A percentile compares a stretch with the other conserved stretches of the same genome.
Conservation (phyloP, 2,888 invertebrate genomes). For the Papilio gigon region DNA sequence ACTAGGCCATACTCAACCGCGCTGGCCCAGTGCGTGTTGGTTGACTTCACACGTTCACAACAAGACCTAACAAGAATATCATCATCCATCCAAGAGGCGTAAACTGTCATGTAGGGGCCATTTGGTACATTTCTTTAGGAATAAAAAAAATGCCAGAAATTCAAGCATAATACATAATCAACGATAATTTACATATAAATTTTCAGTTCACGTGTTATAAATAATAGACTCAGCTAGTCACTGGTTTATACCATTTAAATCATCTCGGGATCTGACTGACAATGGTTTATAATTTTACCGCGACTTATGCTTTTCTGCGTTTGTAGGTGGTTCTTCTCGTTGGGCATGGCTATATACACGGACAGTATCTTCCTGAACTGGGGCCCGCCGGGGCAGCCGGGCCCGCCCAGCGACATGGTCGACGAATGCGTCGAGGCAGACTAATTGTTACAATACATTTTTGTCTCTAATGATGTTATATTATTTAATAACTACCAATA, state of each 20-base stretch:
- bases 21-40: too few relatives aligned
- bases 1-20: too few relatives aligned
- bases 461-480: neutral
- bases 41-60: too few relatives aligned
- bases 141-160: neutral
- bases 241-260: neutral
- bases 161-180: too few relatives aligned
- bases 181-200: too few relatives aligned
- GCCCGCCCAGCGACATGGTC: slow-evolving; percentile 70
- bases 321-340: slow-evolving; percentile 65
- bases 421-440: slow-evolving; percentile 59
- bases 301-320: neutral
- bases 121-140: neutral
- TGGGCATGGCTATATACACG: slow-evolving; percentile 62
- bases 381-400: slow-evolving; percentile 64
- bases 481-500: neutral
- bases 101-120: neutral
- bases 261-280: neutral
- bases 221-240: neutral
- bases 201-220: too few relatives aligned
- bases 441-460: neutral
- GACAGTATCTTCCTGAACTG: slow-evolving; percentile 65
- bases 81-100: neutral
- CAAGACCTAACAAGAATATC: too few relatives aligned
- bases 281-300: neutral